phyloP scores from a whole-genome alignment of 2,113 vertebrate species.

The Cyanistes caeruleus region DNA sequence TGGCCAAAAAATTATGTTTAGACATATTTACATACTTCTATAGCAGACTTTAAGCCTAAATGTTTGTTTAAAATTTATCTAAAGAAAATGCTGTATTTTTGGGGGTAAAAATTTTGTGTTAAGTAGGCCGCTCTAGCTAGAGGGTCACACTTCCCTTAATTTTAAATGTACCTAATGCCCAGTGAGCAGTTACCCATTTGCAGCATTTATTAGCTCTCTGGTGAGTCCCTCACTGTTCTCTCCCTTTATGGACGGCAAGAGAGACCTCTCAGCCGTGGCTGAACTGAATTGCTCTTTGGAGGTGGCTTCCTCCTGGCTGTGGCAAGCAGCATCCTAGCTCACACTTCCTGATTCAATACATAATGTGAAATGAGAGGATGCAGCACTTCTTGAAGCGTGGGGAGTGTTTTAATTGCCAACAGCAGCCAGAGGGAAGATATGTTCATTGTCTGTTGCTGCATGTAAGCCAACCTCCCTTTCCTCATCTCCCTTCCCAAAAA shows the following conservation, averaged over 20 bases:
- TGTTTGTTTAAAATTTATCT: neutral
- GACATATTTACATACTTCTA: neutral
- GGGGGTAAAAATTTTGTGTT: neutral
- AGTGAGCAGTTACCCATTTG: neutral
- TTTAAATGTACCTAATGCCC: neutral
- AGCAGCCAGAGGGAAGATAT: neutral
- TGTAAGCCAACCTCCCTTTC: rapidly evolving
- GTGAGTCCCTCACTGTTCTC: neutral
- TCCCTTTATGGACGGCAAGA: neutral
- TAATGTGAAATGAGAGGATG: rapidly evolving
- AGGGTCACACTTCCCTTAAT: neutral
- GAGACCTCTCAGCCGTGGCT: neutral
- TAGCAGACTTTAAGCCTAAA: neutral
- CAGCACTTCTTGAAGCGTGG: neutral
- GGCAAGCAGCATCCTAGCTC: neutral
- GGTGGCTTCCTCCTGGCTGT: neutral
- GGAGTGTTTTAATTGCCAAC: neutral
- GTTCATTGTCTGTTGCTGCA: neutral
- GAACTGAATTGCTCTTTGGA: neutral
- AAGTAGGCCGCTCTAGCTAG: neutral
- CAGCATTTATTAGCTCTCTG: neutral
- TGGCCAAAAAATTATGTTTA: neutral
- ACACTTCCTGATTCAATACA: neutral
- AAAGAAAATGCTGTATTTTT: neutral
- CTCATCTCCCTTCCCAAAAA: rapidly evolving